Conservation (phyloP, 2,888 invertebrate genomes). For the Auanema freiburgensis region DNA sequence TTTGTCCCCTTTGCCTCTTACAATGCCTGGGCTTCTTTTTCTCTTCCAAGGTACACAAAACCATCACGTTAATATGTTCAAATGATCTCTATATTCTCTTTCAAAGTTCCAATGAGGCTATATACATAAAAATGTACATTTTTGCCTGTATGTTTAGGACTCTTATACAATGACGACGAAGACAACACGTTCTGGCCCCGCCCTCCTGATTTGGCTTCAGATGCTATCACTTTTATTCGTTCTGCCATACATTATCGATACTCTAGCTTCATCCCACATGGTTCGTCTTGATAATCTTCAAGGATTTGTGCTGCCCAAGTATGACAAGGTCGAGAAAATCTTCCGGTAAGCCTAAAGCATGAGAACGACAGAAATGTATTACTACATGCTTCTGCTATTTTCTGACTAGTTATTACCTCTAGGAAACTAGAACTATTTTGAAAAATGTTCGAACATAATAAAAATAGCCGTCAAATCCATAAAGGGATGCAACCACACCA, state of each 20-base stretch:
- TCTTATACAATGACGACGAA: no score
- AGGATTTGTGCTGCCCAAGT: conserved; percentile 64
- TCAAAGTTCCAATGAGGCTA: no score
- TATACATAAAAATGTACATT: no score
- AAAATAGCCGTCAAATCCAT: no score
- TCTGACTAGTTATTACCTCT: no score
- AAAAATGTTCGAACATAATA: no score
- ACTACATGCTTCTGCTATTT: no score
- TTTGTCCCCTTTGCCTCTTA: background rate
- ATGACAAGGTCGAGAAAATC: conserved; percentile 65
- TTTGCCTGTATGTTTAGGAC: no score
- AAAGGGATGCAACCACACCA: no score
- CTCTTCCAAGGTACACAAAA: conserved; percentile 3
- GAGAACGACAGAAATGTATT: no score
- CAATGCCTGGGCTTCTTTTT: conserved; percentile 6
- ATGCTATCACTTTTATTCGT: background rate
- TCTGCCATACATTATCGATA: conserved; percentile 11
- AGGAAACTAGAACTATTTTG: no score
- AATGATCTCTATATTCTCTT: no score
- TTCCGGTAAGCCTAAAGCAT: conserved; percentile 43
- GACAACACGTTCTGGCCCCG: background rate
- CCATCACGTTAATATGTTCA: background rate
- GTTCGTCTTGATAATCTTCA: conserved; percentile 43
- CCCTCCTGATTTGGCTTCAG: background rate
- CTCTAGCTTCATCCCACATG: conserved; percentile 17